Conservation (phyloP, 2,888 invertebrate genomes). For the Celastrina argiolus region DNA sequence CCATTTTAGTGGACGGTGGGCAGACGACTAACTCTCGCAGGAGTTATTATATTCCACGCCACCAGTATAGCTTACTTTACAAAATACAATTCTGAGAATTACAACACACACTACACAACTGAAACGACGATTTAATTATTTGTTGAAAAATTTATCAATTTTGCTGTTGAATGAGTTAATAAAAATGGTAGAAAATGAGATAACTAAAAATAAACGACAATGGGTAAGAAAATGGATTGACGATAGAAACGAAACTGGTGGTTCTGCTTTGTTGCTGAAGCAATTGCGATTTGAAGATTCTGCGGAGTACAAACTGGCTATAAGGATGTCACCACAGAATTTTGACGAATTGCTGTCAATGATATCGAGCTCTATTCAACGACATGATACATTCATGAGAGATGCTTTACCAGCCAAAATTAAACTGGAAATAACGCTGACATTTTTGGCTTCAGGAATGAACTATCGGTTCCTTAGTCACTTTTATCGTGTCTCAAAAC, state of each 20-base stretch:
- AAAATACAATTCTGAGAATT: too few species aligned
- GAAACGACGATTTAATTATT: conserved; percentile 25
- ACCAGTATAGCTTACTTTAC: too few species aligned
- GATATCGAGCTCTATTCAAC: conserved; percentile 35
- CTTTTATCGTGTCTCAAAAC: conserved; percentile 37
- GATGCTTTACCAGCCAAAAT: conserved; percentile 39
- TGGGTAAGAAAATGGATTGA: conserved; percentile 38
- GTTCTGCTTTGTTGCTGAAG: conserved; percentile 34
- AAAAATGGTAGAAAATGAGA: conserved; percentile 25
- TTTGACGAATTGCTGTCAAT: conserved; percentile 35
- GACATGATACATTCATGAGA: conserved; percentile 37
- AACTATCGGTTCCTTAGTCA: conserved; percentile 36
- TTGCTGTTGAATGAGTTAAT: conserved; percentile 23
- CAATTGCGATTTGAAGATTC: conserved; percentile 36
- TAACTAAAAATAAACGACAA: conserved; percentile 34
- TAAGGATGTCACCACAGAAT: conserved; percentile 33
- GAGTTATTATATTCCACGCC: too few species aligned
- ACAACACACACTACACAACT: too few species aligned
- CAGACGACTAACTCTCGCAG: too few species aligned
- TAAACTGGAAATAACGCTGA: conserved; percentile 41
- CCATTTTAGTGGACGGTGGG: too few species aligned
- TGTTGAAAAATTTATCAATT: conserved; percentile 27
- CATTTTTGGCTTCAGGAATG: conserved; percentile 40
- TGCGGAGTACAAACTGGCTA: conserved; percentile 32
- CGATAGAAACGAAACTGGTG: conserved; percentile 36